Evolutionary conservation across 1,140 invertebrate species (phyloP).

Genomic region (Thaumatotibia leucotreta): DNA sequence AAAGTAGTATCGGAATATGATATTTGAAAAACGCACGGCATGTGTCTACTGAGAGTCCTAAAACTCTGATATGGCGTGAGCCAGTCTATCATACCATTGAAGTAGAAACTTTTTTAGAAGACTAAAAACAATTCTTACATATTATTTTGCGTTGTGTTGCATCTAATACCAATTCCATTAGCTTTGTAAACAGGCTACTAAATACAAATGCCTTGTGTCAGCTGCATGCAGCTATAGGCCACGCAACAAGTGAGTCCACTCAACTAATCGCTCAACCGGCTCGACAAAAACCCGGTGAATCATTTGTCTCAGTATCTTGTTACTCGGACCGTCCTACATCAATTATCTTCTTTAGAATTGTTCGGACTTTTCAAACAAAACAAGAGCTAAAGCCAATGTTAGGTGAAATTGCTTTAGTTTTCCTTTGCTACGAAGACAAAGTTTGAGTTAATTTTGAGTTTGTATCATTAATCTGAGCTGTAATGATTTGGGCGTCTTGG

Average conservation of each 20-base stretch:
- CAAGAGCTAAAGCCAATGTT: background rate
- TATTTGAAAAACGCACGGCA: too few species aligned
- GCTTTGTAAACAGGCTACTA: background rate
- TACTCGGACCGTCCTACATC: background rate
- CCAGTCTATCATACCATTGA: too few species aligned
- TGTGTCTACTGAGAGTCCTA: too few species aligned
- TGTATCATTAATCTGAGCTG: background rate
- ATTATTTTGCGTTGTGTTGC: background rate
- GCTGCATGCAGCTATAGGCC: slow-evolving; percentile 22
- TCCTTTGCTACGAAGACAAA: background rate
- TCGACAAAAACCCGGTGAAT: background rate
- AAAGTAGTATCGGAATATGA: too few species aligned
- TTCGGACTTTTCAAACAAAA: background rate
- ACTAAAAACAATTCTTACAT: too few species aligned
- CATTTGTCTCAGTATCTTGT: slow-evolving; percentile 1
- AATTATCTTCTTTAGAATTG: slow-evolving; percentile 1
- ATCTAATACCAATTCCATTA: background rate
- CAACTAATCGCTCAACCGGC: slow-evolving; percentile 36
- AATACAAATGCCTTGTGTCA: slow-evolving; percentile 4
- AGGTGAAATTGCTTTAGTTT: background rate
- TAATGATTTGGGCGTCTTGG: too few species aligned
- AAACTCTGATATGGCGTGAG: too few species aligned
- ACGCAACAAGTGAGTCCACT: slow-evolving; percentile 53
- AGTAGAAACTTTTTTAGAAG: too few species aligned
- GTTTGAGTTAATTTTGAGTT: too few species aligned